Evolutionary conservation across 2,797 vertebrate genomes (phyloP), one percentile per base, ranked within the genome.

Genomic region (Sebastolobus altivelis): DNA sequence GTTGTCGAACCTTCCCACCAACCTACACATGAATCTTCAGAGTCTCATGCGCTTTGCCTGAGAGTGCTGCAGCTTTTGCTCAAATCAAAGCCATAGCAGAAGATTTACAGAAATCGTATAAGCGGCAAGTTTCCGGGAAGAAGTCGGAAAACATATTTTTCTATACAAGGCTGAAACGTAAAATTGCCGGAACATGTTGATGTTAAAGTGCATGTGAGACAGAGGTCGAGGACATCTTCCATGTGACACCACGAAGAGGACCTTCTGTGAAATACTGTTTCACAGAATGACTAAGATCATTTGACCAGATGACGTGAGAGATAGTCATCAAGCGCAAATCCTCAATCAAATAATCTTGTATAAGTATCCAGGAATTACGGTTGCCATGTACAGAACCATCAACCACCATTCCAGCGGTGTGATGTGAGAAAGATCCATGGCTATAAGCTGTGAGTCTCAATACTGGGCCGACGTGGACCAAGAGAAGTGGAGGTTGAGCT

Each of bases 211-310:
- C 7, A 59, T 31, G 20, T 29, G 33, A 18, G 40, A 69, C 12
- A 43, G 58, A 33, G n/a, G 20, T 75, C 55, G 59, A 69, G 66
- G 40, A 77, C 35, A 61, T 71, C 56, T 37, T 73, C 58, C 20
- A 59, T 63, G 18, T 25, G 11, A 66, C 40, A 29, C 18, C 31
- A 52, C 11, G 9, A 6, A 46, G 43, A 46, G 43, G 43, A 46
- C 43, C 43, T 46, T 46, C 16, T 46, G 43, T 46, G 43, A 46
- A 46, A n/a, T 13, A 18, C 6, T 14, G 6, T 20, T 73, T 1
- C 22, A 35, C 31, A 60, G 20, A 52, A 59, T 7, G 43, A 72
- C 8, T 1, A 49, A n/a, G n/a, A 16, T 40, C 2, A 14, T 27
- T 58, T 72, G 13, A 14, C 10, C 40, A 22, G 58, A 18, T 66